Evolutionary conservation across 2,888 invertebrate species (phyloP).

Genomic region (Xestia rhomboidea): DNA sequence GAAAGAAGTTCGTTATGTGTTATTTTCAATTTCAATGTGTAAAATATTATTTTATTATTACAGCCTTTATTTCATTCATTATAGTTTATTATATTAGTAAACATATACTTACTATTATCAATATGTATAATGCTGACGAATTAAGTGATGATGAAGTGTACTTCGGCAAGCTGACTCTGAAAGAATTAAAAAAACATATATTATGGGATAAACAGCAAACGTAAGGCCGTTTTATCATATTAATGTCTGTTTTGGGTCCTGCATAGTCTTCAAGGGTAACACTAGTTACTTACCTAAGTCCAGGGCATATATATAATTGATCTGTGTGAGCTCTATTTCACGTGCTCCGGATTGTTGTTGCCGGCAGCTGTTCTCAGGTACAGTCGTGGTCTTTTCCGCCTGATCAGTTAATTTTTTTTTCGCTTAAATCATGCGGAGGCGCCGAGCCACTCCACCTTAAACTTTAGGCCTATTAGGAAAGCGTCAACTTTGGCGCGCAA

Average conservation of each 20-base stretch:
- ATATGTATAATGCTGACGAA: slow-evolving; percentile 48
- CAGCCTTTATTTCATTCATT: slow-evolving; percentile 54
- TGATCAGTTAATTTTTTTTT: too few species aligned
- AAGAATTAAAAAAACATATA: slow-evolving; percentile 78
- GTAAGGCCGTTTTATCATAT: slow-evolving; percentile 69
- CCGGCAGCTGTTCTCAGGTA: not conserved
- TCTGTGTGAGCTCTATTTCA: not conserved
- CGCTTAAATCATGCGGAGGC: too few species aligned
- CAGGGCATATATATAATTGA: not conserved
- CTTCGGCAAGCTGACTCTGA: slow-evolving; percentile 78
- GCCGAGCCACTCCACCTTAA: too few species aligned
- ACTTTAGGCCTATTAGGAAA: too few species aligned
- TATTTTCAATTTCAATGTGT: slow-evolving; percentile 59
- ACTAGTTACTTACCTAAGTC: not conserved
- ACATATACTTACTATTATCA: slow-evolving; percentile 42
- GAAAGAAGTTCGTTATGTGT: slow-evolving; percentile 64
- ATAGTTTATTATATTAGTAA: slow-evolving; percentile 57
- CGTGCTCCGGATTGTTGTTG: not conserved
- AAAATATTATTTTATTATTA: slow-evolving; percentile 58
- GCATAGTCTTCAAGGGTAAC: not conserved
- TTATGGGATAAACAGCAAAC: slow-evolving; percentile 66
- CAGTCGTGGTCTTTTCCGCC: too few species aligned
- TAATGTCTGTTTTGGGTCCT: not conserved
- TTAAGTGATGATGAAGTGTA: slow-evolving; percentile 80
- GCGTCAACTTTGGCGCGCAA: too few species aligned